phyloP scores from a whole-genome alignment of 2,113 vertebrate genomes.

The Monopterus albus region DNA sequence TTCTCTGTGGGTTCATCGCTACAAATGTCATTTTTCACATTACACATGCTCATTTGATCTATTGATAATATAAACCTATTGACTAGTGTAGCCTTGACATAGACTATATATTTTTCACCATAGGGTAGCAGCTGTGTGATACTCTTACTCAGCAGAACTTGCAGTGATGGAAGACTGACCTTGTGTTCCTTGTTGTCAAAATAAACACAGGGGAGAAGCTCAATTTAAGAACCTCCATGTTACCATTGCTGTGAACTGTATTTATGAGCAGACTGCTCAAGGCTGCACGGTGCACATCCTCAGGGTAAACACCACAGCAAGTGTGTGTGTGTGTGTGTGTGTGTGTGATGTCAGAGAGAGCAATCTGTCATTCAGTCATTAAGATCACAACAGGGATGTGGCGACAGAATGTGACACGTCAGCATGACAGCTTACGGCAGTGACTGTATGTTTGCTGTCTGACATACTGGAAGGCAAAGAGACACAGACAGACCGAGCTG shows the following conservation, averaged over 20 bases:
- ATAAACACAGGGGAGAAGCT: neutral
- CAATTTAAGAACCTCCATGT: neutral
- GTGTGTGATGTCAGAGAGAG: slow-evolving; percentile 27
- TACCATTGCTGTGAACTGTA: slow-evolving; percentile 5
- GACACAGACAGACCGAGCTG: slow-evolving; percentile 25
- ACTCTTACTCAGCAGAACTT: slow-evolving; percentile 1
- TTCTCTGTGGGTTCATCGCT: too few relatives aligned
- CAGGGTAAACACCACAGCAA: slow-evolving; percentile 4
- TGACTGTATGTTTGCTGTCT: slow-evolving; percentile 39
- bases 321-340: slow-evolving; percentile 15
- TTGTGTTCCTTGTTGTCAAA: neutral
- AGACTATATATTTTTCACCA: too few relatives aligned
- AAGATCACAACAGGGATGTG: slow-evolving; percentile 63
- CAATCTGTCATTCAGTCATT: slow-evolving; percentile 66
- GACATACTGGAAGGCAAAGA: slow-evolving; percentile 26
- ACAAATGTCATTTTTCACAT: too few relatives aligned
- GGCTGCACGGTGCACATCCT: slow-evolving; percentile 26
- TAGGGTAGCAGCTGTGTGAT: too few relatives aligned
- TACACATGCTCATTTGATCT: neutral
- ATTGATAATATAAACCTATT: too few relatives aligned
- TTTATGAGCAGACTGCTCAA: slow-evolving; percentile 8
- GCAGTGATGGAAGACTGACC: neutral
- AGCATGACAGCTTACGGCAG: slow-evolving; percentile 61
- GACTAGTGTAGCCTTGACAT: too few relatives aligned
- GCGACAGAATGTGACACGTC: slow-evolving; percentile 62